A percentile compares a stretch with the other conserved stretches of the same genome.
These are phyloP conservation scores for Pogonocherus hispidulus DNA, from an alignment of 2,888 invertebrate species.

Conservation along the genomic window DNA sequence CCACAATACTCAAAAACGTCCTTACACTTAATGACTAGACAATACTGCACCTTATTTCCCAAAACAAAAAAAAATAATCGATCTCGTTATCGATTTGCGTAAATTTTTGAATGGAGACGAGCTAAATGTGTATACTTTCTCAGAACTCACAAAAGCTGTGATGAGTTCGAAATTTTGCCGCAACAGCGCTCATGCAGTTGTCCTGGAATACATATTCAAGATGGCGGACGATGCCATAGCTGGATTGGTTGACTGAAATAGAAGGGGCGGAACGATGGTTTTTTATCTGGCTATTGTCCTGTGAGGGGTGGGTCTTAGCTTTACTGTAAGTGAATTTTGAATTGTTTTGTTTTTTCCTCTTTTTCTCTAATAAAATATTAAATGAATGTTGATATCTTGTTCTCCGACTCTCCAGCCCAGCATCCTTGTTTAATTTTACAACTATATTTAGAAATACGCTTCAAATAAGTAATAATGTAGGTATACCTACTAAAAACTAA, in stretches of 20 bases:
- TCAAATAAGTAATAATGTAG: conserved; percentile 47
- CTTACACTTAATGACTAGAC: conserved; percentile 41
- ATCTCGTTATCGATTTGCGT: conserved; percentile 62
- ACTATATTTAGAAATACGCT: conserved; percentile 55
- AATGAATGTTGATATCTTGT: conserved; percentile 64
- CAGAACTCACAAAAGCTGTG: conserved; percentile 60
- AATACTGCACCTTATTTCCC: conserved; percentile 45
- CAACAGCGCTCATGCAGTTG: conserved; percentile 59
- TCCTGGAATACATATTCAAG: conserved; percentile 56
- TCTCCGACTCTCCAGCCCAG: conserved; percentile 32
- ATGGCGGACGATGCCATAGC: conserved; percentile 59
- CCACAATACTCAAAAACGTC: conserved; percentile 15
- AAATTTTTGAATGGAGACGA: conserved; percentile 61
- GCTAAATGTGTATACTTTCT: conserved; percentile 60
- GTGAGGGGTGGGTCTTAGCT: conserved; percentile 47
- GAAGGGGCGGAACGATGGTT: conserved; percentile 53
- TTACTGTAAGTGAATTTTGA: conserved; percentile 56
- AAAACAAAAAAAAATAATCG: conserved; percentile 49
- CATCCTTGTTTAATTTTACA: conserved; percentile 55
- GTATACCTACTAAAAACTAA: too few relatives aligned
- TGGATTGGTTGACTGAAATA: conserved; percentile 57
- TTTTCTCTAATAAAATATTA: conserved; percentile 64
- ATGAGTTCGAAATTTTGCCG: conserved; percentile 61
- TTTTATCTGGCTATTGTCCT: conserved; percentile 49
- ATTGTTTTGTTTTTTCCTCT: conserved; percentile 56